Percentiles rank a stretch among this genome's conserved stretches.
Evolutionary conservation across 2,888 invertebrate genomes (phyloP).

Genomic region (Athrips mouffetella): DNA sequence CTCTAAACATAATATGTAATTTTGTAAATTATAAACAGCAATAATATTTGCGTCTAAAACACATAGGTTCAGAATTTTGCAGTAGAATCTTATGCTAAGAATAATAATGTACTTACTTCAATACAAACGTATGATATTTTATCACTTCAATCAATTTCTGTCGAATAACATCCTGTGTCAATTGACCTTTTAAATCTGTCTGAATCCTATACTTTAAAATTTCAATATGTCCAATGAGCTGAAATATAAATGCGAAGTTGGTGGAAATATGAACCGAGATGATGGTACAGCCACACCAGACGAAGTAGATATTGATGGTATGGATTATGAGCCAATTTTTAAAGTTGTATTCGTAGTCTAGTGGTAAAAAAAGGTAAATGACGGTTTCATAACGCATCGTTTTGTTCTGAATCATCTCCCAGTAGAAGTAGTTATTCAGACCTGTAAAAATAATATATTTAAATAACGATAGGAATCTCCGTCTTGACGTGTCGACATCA

Average conservation of each 20-base stretch:
- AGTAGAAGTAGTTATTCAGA: conserved; percentile 30
- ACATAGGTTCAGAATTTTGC: no score
- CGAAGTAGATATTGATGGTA: conserved; percentile 26
- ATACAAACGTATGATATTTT: conserved; percentile 38
- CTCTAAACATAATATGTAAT: no score
- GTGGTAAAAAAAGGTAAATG: conserved; percentile 39
- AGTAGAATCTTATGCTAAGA: no score
- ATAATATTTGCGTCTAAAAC: no score
- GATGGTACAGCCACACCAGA: conserved; percentile 20
- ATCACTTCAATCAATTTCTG: conserved; percentile 31
- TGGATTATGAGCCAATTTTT: conserved; percentile 33
- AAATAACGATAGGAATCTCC: not conserved
- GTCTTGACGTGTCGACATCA: no score
- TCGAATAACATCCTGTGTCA: conserved; percentile 28
- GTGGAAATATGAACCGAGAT: conserved; percentile 33
- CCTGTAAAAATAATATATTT: conserved; percentile 24
- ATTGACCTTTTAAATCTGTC: conserved; percentile 21
- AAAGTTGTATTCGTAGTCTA: conserved; percentile 39
- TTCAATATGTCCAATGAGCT: conserved; percentile 41
- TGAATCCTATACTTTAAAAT: conserved; percentile 36
- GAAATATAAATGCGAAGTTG: conserved; percentile 36
- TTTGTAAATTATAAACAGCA: no score
- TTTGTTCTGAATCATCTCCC: conserved; percentile 31
- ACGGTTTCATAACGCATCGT: conserved; percentile 35
- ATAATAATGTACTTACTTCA: conserved; percentile 30